These are phyloP conservation scores for Athalia cordata DNA, from an alignment of 2,888 invertebrate genomes.

Conservation along the genomic window DNA sequence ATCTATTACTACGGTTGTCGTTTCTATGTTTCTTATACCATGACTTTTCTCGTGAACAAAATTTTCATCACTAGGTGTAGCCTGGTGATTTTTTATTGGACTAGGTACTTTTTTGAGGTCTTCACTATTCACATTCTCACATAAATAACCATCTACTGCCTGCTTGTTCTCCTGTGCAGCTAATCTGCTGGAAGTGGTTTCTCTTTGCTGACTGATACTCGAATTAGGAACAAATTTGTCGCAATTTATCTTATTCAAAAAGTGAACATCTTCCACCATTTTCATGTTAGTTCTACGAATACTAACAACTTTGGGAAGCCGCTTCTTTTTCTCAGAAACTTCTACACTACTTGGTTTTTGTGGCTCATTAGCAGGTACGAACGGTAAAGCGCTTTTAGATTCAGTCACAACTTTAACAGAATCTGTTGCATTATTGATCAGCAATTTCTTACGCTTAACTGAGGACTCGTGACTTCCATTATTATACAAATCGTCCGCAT, in stretches of 20 bases:
- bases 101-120: no score
- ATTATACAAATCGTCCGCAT: not conserved
- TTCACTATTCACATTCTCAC: no score
- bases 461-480: conserved; percentile 5
- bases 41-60: not conserved
- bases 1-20: conserved; percentile 46
- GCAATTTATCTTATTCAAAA: not conserved
- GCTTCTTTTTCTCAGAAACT: not conserved
- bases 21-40: conserved; percentile 21
- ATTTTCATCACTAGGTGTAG: not conserved
- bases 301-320: conserved; percentile 8
- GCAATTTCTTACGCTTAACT: conserved; percentile 29
- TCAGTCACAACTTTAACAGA: not conserved
- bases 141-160: no score
- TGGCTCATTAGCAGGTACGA: not conserved
- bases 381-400: not conserved
- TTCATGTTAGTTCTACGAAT: conserved; percentile 24
- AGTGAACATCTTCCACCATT: not conserved
- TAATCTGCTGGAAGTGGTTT: not conserved
- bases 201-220: not conserved
- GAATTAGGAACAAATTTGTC: not conserved
- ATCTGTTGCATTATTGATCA: conserved; percentile 4
- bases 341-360: not conserved
- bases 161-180: not conserved
- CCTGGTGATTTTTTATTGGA: not conserved